These are phyloP conservation scores for Rhizomys pruinosus DNA, from an alignment of 2,113 vertebrate species.

Conservation along the genomic window DNA sequence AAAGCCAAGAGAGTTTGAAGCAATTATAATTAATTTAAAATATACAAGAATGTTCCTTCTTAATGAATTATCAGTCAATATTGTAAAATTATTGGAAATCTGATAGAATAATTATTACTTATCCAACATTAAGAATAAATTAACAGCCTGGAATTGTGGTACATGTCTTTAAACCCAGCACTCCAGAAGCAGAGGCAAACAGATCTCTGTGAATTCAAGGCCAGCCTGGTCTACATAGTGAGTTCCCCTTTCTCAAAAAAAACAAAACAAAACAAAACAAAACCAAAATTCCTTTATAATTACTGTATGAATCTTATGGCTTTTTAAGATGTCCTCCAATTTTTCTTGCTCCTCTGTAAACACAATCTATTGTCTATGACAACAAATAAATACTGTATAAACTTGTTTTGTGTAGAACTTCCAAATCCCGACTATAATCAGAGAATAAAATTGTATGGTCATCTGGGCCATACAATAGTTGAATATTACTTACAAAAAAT, in stretches of 20 bases:
- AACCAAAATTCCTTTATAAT: neutral
- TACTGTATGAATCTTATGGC: fast-evolving
- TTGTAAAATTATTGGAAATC: neutral
- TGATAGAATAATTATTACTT: slow-evolving; percentile 30
- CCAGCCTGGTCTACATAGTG: no score
- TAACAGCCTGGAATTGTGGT: no score
- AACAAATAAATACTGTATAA: neutral
- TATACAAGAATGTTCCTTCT: slow-evolving; percentile 28
- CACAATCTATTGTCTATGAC: neutral
- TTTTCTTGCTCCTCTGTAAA: slow-evolving; percentile 21
- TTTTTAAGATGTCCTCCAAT: neutral
- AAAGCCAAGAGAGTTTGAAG: slow-evolving; percentile 21
- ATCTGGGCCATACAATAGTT: neutral
- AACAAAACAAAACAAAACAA: no score
- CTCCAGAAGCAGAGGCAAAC: no score
- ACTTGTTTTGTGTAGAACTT: slow-evolving; percentile 4
- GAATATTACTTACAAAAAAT: slow-evolving; percentile 29
- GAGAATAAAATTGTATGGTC: neutral
- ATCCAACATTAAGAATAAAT: slow-evolving; percentile 51
- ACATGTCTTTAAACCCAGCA: no score
- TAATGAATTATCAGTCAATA: slow-evolving; percentile 7
- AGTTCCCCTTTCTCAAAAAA: no score
- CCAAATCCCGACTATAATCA: neutral
- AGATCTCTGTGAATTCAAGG: no score
- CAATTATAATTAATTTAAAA: slow-evolving; percentile 7